Evolutionary conservation across 2,888 invertebrate genomes (phyloP), one percentile per base, ranked within the genome.

Genomic region (Galerucella nymphaeae): DNA sequence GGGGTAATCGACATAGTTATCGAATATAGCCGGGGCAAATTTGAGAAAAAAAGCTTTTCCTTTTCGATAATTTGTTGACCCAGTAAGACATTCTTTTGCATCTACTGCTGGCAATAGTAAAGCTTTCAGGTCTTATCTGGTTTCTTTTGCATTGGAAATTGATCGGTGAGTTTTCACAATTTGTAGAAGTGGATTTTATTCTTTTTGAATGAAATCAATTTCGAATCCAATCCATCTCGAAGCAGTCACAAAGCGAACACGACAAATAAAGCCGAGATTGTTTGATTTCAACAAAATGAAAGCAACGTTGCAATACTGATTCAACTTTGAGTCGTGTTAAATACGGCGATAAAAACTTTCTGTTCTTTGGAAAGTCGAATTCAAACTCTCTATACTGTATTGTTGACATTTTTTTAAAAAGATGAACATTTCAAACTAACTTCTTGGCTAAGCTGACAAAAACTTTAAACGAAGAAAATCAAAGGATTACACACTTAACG

Each of bases 301-400:
- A 66, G 76, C 76, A 75, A 75, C 74, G 76, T 74, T 66, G 74
- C 70, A 71, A 66, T 76, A 77, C 75, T 75, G 76, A 77, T 77
- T 77, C 71, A 77, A 76, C 71, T 71, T 68, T 41, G 71, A 69
- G 71, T 74, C 76, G 77, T 75, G 74, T 72, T 76, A 75, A 75
- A 74, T 76, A 76, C 69, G 70, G 70, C 65, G 70, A 75, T 78
- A 78, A 76, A 77, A 78, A 66, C 71, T 66, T 65, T 48, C 8
- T 23, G 48, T 62, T 64, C 30, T 55, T 18, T 16, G 13, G 41
- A 13, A 65, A 41, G 18, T 65, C 55, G 38, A 65, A 66, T 20
- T 66, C 66, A 41, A n/a, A n/a, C 16, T 41, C 18, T 16, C 41
- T 4, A 18, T 4, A 20, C 14, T 38, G 30, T 38, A 38, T 38